A percentile compares a stretch with the other conserved stretches of the same genome.
Evolutionary conservation across 1,140 invertebrate species (phyloP).

Genomic region (Euwallacea fornicatus): DNA sequence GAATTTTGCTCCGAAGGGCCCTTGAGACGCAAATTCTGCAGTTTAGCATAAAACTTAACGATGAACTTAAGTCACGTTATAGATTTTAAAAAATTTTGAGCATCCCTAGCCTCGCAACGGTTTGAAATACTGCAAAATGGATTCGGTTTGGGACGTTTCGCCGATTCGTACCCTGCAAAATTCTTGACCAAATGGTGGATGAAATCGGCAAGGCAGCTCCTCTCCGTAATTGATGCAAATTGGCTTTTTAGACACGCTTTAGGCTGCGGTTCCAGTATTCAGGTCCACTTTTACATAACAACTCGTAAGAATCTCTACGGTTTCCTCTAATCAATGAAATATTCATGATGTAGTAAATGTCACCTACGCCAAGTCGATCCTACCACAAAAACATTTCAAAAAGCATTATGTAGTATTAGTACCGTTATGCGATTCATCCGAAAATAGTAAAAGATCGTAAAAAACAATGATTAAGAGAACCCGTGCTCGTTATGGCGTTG

Average conservation of each 20-base stretch:
- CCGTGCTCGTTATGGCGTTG: slow-evolving; percentile 12
- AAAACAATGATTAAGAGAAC: slow-evolving; percentile 28
- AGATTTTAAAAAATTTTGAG: no score
- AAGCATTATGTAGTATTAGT: slow-evolving; percentile 17
- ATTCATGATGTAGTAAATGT: background rate
- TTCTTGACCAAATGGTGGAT: no score
- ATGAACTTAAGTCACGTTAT: no score
- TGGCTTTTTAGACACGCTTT: background rate
- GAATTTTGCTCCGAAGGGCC: no score
- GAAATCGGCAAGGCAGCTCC: no score
- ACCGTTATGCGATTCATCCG: slow-evolving; percentile 26
- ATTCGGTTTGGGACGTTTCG: no score
- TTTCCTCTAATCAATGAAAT: background rate
- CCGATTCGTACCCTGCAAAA: no score
- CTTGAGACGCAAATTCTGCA: no score
- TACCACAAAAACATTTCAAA: background rate
- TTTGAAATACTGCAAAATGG: no score
- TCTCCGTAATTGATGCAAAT: no score
- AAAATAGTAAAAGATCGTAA: slow-evolving; percentile 31
- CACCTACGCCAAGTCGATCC: background rate
- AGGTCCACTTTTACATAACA: background rate
- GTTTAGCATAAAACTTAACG: no score
- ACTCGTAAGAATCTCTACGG: background rate
- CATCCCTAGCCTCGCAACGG: no score
- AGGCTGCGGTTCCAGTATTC: background rate